A percentile compares a stretch with the other conserved stretches of the same genome.
Evolutionary conservation across 2,888 invertebrate genomes (phyloP).

Genomic region (Zele albiditarsus): DNA sequence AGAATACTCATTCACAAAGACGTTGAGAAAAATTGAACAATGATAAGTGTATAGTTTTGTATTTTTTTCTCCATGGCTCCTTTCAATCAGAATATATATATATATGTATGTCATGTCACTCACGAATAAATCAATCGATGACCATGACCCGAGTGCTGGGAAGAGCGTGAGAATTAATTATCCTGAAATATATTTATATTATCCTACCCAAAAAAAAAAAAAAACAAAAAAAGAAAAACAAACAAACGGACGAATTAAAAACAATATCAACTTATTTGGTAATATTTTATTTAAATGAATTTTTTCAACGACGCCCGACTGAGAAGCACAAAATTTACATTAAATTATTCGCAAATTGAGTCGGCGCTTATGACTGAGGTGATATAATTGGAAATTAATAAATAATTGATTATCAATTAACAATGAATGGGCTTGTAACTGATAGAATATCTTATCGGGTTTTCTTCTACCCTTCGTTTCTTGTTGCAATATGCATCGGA

Average conservation of each 20-base stretch:
- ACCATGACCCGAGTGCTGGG: constrained; percentile 26
- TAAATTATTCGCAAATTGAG: constrained; percentile 25
- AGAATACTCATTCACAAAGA: constrained; percentile 19
- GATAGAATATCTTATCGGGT: background rate
- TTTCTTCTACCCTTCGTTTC: constrained; percentile 1
- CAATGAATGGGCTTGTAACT: background rate
- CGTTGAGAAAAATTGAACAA: constrained; percentile 16
- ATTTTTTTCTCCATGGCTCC: too few relatives aligned
- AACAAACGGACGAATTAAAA: background rate
- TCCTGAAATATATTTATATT: constrained; percentile 17
- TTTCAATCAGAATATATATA: constrained; percentile 4
- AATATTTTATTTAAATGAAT: too few relatives aligned
- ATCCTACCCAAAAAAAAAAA: background rate
- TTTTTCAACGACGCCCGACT: background rate
- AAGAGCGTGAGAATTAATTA: constrained; percentile 38
- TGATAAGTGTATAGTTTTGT: too few relatives aligned
- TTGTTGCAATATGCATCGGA: constrained; percentile 32
- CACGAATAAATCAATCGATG: constrained; percentile 1
- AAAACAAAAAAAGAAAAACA: too few relatives aligned
- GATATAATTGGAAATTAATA: constrained; percentile 25
- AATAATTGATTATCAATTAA: constrained; percentile 21
- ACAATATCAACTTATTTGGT: background rate
- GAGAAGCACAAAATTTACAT: background rate
- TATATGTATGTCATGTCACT: constrained; percentile 10
- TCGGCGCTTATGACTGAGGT: constrained; percentile 51